These are phyloP conservation scores for Eurytoma adleriae DNA, from an alignment of 2,888 invertebrate genomes.

Conservation along the genomic window DNA sequence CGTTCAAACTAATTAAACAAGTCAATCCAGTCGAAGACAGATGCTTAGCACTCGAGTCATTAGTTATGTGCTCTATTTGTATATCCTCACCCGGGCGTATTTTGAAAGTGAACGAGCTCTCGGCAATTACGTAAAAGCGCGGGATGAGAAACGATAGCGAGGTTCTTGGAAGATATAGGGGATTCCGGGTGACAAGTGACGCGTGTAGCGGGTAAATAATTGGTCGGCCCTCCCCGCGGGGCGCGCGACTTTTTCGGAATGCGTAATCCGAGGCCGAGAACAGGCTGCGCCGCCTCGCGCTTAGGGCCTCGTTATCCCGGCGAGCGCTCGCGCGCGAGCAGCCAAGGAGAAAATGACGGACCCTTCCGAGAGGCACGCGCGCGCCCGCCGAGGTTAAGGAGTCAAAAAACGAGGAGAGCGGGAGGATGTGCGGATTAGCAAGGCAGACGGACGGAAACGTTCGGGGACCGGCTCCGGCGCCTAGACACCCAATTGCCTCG, in stretches of 20 bases:
- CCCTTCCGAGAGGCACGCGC: slow-evolving; percentile 51
- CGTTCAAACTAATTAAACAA: too few species aligned
- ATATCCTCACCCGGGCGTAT: slow-evolving; percentile 4
- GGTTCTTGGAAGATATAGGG: slow-evolving; percentile 33
- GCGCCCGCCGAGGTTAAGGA: slow-evolving; percentile 54
- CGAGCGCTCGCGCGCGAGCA: slow-evolving; percentile 57
- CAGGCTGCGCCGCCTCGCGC: slow-evolving; percentile 51
- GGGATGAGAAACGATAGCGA: slow-evolving; percentile 26
- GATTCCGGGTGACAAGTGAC: slow-evolving; percentile 48
- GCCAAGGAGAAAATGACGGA: slow-evolving; percentile 63
- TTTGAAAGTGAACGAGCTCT: slow-evolving; percentile 18
- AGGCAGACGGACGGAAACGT: slow-evolving; percentile 6
- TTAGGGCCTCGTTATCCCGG: slow-evolving; percentile 63
- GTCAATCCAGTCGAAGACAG: too few species aligned
- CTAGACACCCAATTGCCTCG: too few species aligned
- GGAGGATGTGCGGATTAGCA: slow-evolving; percentile 41
- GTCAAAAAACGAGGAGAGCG: slow-evolving; percentile 60
- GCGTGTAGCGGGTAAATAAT: slow-evolving; percentile 49
- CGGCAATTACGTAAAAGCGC: slow-evolving; percentile 34
- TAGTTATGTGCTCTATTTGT: slow-evolving; percentile 14
- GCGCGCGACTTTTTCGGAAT: slow-evolving; percentile 58
- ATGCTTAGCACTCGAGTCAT: too few species aligned
- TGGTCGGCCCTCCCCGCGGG: slow-evolving; percentile 18
- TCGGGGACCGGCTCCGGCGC: neutral
- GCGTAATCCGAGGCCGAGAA: slow-evolving; percentile 62